Evolutionary conservation across 1,140 invertebrate genomes (phyloP), one percentile per base, ranked within the genome.

Genomic region (Pseudoatta argentina): DNA sequence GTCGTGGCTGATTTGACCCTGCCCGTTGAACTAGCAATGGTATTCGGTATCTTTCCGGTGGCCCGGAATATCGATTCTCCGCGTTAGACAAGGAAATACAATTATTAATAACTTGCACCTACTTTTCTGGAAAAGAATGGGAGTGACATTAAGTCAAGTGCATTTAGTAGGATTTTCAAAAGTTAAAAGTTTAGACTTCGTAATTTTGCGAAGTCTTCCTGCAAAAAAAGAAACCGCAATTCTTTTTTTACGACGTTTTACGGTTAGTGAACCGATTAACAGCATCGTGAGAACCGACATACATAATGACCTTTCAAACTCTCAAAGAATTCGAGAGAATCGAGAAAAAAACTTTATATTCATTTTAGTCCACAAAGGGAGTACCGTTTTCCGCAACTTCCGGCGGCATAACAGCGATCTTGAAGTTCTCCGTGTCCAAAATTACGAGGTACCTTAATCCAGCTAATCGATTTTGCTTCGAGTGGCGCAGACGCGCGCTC

Each of bases 331-430:
- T 59, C 14, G 14, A 18, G 48, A 39, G 55, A 83, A 51, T 83
- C 69, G 69, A 63, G 51, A 63, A 21, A 24, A 24, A 51, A 75
- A 83, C 55, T 83, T 75, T 51, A 73, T 44, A 82, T 83, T 83
- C 79, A 75, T 57, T 75, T 82, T 75, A 21, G 30, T 8, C 14
- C 57, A 24, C 53, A n/a, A n/a, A 21, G 34, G 5, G 3, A 30
- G 34, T n/a, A 48, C 53, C 79, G 24, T 51, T 75, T 21, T 34
- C 69, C 79, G 27, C 67, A 48, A 82, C 69, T 83, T 83, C 39
- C 79, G 67, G 18, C 12, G 18, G 18, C 61, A 21, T 63, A 83
- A 83, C 73, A 73, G n/a, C 24, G 34, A 55, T 83, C 39, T 27
- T 27, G 7, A 61, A 63, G 79, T 75, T 73, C 39, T 14, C 39